A percentile compares a stretch with the other conserved stretches of the same genome.
These are phyloP conservation scores for Zosterops japonicus DNA, from an alignment of 2,113 vertebrate species.

Conservation along the genomic window DNA sequence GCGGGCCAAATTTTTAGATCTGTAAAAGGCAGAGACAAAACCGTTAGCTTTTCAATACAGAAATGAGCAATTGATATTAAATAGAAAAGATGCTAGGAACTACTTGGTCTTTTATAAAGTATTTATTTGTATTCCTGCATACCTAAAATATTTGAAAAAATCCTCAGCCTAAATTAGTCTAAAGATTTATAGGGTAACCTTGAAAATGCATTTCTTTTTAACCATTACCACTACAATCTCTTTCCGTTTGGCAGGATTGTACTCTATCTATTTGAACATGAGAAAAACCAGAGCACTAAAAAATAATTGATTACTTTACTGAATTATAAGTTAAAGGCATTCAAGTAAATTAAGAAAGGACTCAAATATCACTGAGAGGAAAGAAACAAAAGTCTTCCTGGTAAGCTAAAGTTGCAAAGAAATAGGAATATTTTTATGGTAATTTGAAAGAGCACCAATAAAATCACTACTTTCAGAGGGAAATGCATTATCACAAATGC, in stretches of 20 bases:
- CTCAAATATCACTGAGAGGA: not conserved
- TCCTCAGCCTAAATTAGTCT: rapidly evolving
- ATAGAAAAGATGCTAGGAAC: not conserved
- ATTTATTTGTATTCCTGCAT: not conserved
- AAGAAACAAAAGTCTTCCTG: not conserved
- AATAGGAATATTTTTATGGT: not conserved
- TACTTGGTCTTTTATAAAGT: not conserved
- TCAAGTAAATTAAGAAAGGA: not conserved
- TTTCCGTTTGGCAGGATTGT: not conserved
- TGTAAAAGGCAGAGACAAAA: not conserved
- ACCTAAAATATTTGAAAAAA: not conserved
- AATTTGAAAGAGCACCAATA: not conserved
- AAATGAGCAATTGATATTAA: not conserved
- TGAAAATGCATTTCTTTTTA: not conserved
- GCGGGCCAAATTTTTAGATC: not conserved
- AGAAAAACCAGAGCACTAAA: not conserved
- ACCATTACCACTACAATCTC: not conserved
- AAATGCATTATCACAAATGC: not conserved
- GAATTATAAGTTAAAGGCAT: not conserved
- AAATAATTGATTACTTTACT: not conserved
- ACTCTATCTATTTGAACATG: not conserved
- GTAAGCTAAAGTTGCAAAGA: not conserved
- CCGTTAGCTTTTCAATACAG: not conserved
- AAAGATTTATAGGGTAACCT: not conserved
- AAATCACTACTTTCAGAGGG: not conserved